Evolutionary conservation across 35 echinoderm and acorn worm genomes (phyloP), one percentile per base, ranked within the genome.

Genomic region (Ophioderma brevispina): DNA sequence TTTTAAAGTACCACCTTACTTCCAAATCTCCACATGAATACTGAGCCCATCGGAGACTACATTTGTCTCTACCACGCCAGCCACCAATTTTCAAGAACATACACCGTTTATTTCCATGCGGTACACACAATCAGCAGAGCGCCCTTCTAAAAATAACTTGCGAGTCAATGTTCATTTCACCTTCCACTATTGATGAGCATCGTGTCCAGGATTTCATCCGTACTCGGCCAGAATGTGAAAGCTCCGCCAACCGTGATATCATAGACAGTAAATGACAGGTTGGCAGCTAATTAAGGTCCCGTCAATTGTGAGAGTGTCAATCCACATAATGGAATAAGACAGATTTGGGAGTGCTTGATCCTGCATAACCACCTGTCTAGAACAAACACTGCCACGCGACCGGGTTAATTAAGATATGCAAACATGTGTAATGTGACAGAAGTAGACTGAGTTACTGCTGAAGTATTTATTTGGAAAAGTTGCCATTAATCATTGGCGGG

Each of bases 151-250:
- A 39, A 31, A 52, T 79, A 37, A 87, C 84, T 77, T 32, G 88
- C 25, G 84, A 76, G 2, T 55, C 59, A 6, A 94, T 30, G 13
- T 87, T 77, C 10, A 94, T 78, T n/a, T 35, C 46, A 13, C 93
- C 93, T 19, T 23, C 39, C 76, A 30, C 41, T 70, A 1, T 59
- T 55, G 18, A 94, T 82, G 0, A 40, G 33, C 31, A 94, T 32
- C 5, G 32, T n/a, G 63, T 94, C 83, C 5, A 81, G 36, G 59
- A 59, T 42, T 55, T 87, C 87, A 23, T 13, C 33, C 0, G 93
- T 90, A 76, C 87, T 90, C 1, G 93, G 76, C 33, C 37, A 33
- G 56, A 94, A 94, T 18, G 88, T 75, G 25, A 94, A 77, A 3
- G 77, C 32, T 14, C 93, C 93, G 34, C 83, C 59, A 35, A 94